Evolutionary conservation across 2,888 invertebrate genomes (phyloP).

Genomic region (Tuta absoluta): DNA sequence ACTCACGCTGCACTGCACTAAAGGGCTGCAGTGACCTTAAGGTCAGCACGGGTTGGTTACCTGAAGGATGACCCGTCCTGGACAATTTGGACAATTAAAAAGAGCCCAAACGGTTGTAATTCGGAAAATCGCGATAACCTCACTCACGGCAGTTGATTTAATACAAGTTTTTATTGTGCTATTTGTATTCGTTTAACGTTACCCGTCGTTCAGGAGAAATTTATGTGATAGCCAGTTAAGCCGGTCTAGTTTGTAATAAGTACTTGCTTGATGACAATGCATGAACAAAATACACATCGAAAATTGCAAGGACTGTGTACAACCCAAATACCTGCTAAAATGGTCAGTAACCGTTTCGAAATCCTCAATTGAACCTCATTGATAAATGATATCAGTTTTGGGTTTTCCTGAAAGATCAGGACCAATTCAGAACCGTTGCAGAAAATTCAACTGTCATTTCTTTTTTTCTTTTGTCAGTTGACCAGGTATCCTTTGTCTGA

Average conservation of each 20-base stretch:
- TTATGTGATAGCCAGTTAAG: slow-evolving; percentile 13
- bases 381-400: not conserved
- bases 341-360: not conserved
- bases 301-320: not conserved
- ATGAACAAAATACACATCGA: not conserved
- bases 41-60: slow-evolving; percentile 77
- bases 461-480: not conserved
- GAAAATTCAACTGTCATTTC: slow-evolving; percentile 3
- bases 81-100: slow-evolving; percentile 69
- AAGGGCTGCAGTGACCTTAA: slow-evolving; percentile 73
- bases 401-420: slow-evolving; percentile 7
- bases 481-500: slow-evolving; percentile 10
- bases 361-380: not conserved
- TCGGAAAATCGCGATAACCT: slow-evolving; percentile 77
- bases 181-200: slow-evolving; percentile 53
- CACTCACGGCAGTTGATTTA: slow-evolving; percentile 48
- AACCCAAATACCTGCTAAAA: not conserved
- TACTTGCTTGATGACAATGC: slow-evolving; percentile 16
- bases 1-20: slow-evolving; percentile 78
- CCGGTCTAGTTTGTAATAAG: slow-evolving; percentile 13
- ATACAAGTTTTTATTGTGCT: slow-evolving; percentile 47
- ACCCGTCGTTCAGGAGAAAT: slow-evolving; percentile 9
- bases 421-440: not conserved
- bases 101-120: slow-evolving; percentile 69
- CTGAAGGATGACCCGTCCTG: slow-evolving; percentile 42